Percentiles rank a stretch among this genome's conserved stretches.
These are phyloP conservation scores for Branchellion lobata DNA, from an alignment of 2,888 invertebrate genomes.

Conservation along the genomic window DNA sequence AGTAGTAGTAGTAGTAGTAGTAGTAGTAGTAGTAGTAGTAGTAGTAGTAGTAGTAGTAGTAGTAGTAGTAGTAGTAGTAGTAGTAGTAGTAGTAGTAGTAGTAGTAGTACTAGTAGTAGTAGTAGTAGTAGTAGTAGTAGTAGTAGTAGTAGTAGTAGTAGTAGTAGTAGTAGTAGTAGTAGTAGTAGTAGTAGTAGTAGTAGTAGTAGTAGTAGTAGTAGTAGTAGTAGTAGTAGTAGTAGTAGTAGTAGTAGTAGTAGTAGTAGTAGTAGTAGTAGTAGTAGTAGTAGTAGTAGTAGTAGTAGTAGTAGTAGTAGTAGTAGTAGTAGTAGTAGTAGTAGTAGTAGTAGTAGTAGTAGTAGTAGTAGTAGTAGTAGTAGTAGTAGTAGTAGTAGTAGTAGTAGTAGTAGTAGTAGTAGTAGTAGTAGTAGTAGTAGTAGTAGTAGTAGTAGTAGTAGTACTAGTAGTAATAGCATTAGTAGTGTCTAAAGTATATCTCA, in stretches of 20 bases:
- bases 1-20: constrained; percentile 38
- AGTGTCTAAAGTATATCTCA: too few relatives aligned
- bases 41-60: constrained; percentile 43
- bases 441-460: constrained; percentile 41
- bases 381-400: constrained; percentile 44
- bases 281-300: constrained; percentile 43
- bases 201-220: constrained; percentile 44
- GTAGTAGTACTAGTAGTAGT: constrained; percentile 29
- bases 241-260: constrained; percentile 38
- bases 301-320: constrained; percentile 39
- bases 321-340: constrained; percentile 35
- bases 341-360: constrained; percentile 43
- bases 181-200: constrained; percentile 42
- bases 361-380: constrained; percentile 41
- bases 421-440: constrained; percentile 41
- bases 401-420: constrained; percentile 40
- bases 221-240: not conserved
- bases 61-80: constrained; percentile 40
- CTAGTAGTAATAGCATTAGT: too few relatives aligned
- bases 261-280: constrained; percentile 35
- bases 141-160: constrained; percentile 44
- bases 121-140: constrained; percentile 40
- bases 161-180: constrained; percentile 28
- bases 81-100: constrained; percentile 44
- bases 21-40: constrained; percentile 43